A percentile compares a stretch with the other conserved stretches of the same genome.
Conservation (phyloP, 2,888 invertebrate species). For the Microctonus aethiopoides region DNA sequence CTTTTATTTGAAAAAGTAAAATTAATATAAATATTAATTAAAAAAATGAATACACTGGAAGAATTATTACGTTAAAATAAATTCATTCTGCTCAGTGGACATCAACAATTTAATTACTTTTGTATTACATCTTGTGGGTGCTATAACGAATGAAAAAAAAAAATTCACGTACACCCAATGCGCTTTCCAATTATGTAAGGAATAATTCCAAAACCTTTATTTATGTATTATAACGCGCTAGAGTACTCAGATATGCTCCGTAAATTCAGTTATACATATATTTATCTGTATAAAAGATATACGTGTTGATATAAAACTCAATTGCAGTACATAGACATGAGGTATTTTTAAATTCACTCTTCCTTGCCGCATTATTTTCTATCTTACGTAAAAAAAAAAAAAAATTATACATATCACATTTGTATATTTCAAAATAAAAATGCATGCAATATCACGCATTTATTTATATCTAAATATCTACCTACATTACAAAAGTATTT, state of each 20-base stretch:
- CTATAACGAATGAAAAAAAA: constrained; percentile 56
- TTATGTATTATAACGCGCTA: constrained; percentile 46
- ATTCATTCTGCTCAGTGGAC: constrained; percentile 49
- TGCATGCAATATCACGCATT: constrained; percentile 26
- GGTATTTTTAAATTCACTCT: constrained; percentile 44
- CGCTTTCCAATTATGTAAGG: constrained; percentile 64
- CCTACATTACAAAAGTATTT: background rate
- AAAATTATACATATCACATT: constrained; percentile 22
- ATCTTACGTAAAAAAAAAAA: constrained; percentile 44
- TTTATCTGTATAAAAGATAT: constrained; percentile 41
- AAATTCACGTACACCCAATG: constrained; percentile 48
- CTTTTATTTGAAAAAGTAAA: background rate
- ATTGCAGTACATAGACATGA: constrained; percentile 7
- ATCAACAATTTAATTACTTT: constrained; percentile 58
- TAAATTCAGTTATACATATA: constrained; percentile 47
- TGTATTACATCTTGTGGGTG: constrained; percentile 54
- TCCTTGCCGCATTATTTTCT: constrained; percentile 39
- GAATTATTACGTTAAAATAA: constrained; percentile 40
- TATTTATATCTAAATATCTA: constrained; percentile 5
- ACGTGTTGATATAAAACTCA: constrained; percentile 36
- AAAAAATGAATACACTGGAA: background rate
- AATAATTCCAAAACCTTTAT: constrained; percentile 49
- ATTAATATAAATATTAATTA: background rate
- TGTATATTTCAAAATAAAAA: constrained; percentile 34
- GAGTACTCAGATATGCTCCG: constrained; percentile 47